Evolutionary conservation across 2,113 vertebrate species (phyloP).

Genomic region (Oreochromis spilurus): DNA sequence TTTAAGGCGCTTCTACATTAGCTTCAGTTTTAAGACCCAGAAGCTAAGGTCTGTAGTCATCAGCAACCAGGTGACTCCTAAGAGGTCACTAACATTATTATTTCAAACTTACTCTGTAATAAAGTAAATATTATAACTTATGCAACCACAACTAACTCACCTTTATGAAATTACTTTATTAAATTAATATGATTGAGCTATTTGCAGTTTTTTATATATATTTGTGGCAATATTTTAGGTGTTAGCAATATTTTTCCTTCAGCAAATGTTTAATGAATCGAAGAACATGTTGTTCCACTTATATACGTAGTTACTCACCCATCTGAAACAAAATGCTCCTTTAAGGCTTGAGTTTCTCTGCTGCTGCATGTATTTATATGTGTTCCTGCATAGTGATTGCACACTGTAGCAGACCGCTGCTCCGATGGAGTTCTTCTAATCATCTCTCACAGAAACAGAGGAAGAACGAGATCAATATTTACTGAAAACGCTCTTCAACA

Average conservation of each 20-base stretch:
- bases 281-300: neutral
- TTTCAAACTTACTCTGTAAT: neutral
- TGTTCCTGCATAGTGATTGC: conserved; percentile 29
- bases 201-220: neutral
- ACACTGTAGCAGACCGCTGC: conserved; percentile 20
- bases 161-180: neutral
- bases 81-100: neutral
- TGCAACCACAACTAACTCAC: neutral
- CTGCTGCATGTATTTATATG: conserved; percentile 12
- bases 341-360: neutral
- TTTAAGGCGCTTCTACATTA: neutral
- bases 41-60: neutral
- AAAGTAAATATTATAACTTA: neutral
- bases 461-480: conserved; percentile 73
- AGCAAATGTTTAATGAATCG: neutral
- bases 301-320: neutral
- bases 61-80: neutral
- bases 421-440: conserved; percentile 46
- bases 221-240: neutral
- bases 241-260: neutral
- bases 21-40: neutral
- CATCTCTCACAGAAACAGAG: conserved; percentile 55
- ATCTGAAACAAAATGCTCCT: neutral
- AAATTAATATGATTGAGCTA: neutral
- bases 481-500: conserved; percentile 55